phyloP scores from a whole-genome alignment of 92 coral and sea anemone species.

The Umimayanthus chanpuru region DNA sequence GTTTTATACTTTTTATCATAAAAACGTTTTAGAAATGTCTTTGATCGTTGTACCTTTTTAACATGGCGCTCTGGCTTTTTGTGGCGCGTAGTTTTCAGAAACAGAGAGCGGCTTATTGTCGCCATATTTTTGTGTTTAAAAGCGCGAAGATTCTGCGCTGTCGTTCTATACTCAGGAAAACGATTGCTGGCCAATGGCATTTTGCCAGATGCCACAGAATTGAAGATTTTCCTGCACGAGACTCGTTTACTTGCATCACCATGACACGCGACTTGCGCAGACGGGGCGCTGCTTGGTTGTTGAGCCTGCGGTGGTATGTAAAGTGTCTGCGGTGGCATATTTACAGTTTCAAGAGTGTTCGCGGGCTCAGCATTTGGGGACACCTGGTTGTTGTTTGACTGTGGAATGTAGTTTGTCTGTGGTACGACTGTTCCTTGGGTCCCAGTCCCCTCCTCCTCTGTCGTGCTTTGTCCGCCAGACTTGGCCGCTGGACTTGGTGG shows the following conservation, averaged over 20 bases:
- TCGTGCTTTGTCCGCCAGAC: slow-evolving; percentile 28
- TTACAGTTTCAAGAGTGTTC: slow-evolving; percentile 2
- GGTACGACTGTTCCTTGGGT: slow-evolving; percentile 5
- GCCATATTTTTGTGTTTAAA: not conserved
- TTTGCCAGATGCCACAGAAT: not conserved
- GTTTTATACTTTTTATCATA: not conserved
- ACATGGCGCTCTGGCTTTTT: not conserved
- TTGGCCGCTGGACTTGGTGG: not conserved
- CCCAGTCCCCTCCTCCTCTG: slow-evolving; percentile 36
- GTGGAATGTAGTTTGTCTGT: slow-evolving; percentile 20
- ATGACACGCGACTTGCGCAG: not conserved
- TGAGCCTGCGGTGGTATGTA: slow-evolving; percentile 43
- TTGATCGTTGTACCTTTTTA: not conserved
- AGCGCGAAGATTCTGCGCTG: too few relatives aligned
- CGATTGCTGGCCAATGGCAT: not conserved
- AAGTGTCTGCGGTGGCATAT: slow-evolving; percentile 40
- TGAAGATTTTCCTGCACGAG: slow-evolving; percentile 15
- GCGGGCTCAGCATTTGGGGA: slow-evolving; percentile 27
- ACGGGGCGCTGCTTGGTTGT: not conserved
- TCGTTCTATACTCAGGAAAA: not conserved
- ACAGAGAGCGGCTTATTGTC: not conserved
- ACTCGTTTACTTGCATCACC: slow-evolving; percentile 35
- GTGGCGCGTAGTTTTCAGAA: not conserved
- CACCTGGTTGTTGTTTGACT: not conserved
- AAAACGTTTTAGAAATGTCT: not conserved